These are phyloP conservation scores for Sebastes jordani DNA, from an alignment of 2,797 vertebrate species.

Conservation along the genomic window DNA sequence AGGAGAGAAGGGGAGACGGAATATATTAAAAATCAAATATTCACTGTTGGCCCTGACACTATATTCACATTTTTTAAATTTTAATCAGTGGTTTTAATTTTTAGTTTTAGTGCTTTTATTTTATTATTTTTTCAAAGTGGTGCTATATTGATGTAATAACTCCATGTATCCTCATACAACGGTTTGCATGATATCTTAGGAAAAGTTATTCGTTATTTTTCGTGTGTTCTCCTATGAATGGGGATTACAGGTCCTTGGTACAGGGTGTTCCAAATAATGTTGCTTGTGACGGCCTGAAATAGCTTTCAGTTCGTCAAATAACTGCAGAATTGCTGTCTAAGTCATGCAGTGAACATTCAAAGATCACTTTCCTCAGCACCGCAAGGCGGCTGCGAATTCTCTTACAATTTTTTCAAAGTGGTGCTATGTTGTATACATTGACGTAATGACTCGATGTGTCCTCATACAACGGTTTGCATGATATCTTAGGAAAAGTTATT, in stretches of 20 bases:
- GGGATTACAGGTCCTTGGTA: constrained; percentile 74
- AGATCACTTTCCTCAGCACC: constrained; percentile 71
- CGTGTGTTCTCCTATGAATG: too few species aligned
- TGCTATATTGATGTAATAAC: background rate
- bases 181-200: too few species aligned
- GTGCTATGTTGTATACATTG: background rate
- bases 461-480: too few species aligned
- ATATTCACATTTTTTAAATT: background rate
- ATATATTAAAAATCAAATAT: constrained; percentile 14
- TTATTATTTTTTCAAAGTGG: background rate
- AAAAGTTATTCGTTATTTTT: too few species aligned
- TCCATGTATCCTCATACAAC: too few species aligned
- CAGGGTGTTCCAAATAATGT: constrained; percentile 71
- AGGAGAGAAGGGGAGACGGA: constrained; percentile 25
- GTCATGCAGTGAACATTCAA: constrained; percentile 66
- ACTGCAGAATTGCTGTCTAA: constrained; percentile 69
- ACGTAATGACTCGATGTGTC: background rate
- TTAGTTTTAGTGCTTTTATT: background rate
- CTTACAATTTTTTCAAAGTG: background rate
- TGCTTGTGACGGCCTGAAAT: constrained; percentile 67
- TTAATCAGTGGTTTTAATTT: background rate
- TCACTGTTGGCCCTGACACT: background rate
- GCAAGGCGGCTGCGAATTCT: constrained; percentile 44
- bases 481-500: too few species aligned
- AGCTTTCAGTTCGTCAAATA: constrained; percentile 74